Evolutionary conservation across 2,888 invertebrate species (phyloP).

Genomic region (Epinotia brunnichana): DNA sequence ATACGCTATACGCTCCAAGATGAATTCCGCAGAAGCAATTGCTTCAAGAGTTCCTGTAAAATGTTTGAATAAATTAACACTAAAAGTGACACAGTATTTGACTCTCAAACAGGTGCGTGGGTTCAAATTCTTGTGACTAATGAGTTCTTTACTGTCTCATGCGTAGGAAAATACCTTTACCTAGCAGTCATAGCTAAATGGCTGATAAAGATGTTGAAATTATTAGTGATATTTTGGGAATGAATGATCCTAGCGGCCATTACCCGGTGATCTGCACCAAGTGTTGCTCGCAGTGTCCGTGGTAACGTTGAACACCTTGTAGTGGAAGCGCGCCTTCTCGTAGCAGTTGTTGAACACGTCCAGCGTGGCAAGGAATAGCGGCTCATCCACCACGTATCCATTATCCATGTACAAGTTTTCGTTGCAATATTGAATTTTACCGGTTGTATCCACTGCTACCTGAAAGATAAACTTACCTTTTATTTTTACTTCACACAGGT

Average conservation of each 20-base stretch:
- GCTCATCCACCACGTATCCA: constrained; percentile 68
- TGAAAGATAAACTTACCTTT: constrained; percentile 41
- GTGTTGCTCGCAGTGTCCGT: constrained; percentile 66
- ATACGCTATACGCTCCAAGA: constrained; percentile 85
- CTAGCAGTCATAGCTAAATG: no score
- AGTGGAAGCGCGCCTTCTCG: constrained; percentile 56
- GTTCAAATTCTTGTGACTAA: no score
- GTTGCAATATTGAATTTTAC: constrained; percentile 79
- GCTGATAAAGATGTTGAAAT: no score
- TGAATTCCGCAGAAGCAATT: constrained; percentile 77
- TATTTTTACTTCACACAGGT: no score
- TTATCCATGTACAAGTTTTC: constrained; percentile 76
- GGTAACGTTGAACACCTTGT: constrained; percentile 53
- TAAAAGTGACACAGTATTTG: neutral
- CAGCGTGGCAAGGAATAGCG: constrained; percentile 45
- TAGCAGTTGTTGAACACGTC: constrained; percentile 58
- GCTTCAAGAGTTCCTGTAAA: constrained; percentile 74
- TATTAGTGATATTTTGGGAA: no score
- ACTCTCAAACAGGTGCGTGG: no score
- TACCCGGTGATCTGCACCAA: constrained; percentile 65
- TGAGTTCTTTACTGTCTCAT: no score
- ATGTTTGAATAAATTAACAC: neutral
- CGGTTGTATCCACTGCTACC: constrained; percentile 67
- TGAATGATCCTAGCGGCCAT: neutral
- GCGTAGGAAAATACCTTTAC: no score